Conservation (phyloP, 2,797 vertebrate species). For the Sebastes elongatus region DNA sequence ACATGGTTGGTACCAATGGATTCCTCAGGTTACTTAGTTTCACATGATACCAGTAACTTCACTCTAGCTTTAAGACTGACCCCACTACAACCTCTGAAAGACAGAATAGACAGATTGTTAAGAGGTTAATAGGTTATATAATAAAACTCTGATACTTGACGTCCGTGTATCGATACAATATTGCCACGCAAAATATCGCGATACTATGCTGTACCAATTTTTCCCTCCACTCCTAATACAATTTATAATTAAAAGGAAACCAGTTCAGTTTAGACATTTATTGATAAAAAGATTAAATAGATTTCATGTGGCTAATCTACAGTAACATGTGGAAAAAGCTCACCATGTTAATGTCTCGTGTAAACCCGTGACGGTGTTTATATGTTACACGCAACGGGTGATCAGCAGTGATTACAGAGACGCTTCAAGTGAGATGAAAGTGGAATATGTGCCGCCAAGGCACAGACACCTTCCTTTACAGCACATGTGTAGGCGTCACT, state of each 20-base stretch:
- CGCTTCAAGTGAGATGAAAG: slow-evolving; percentile 62
- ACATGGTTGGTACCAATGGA: no score
- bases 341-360: not conserved
- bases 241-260: not conserved
- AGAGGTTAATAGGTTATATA: accelerated
- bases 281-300: not conserved
- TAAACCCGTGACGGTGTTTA: not conserved
- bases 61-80: no score
- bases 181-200: no score
- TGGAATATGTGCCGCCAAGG: slow-evolving; percentile 17
- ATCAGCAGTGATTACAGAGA: slow-evolving; percentile 52
- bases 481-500: slow-evolving; percentile 61
- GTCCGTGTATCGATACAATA: no score
- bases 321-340: not conserved
- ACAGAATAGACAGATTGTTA: no score
- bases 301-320: not conserved
- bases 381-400: slow-evolving; percentile 6
- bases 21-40: no score
- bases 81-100: no score
- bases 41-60: no score
- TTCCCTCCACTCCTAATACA: not conserved
- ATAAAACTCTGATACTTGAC: no score
- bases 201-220: no score
- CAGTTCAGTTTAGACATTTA: not conserved
- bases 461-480: slow-evolving; percentile 54